Conservation (phyloP, 2,113 vertebrate genomes). For the Acinonyx jubatus region DNA sequence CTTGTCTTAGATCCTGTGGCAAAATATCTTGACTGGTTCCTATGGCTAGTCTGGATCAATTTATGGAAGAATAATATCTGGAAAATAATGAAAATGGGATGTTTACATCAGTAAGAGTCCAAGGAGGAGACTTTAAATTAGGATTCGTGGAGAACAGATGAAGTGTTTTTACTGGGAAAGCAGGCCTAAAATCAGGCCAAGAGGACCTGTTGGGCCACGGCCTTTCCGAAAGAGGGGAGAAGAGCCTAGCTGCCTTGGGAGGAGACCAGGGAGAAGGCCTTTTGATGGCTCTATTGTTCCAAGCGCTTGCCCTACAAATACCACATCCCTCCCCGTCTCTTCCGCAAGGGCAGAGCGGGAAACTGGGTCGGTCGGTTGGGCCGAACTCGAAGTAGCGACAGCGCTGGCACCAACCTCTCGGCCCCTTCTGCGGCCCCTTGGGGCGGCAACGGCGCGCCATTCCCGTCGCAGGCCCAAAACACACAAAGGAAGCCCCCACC, state of each 20-base stretch:
- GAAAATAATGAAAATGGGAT: background rate
- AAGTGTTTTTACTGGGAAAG: background rate
- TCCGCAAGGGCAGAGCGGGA: background rate
- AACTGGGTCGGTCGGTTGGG: background rate
- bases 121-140: background rate
- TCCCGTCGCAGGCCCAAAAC: background rate
- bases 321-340: background rate
- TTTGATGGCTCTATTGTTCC: constrained; percentile 51
- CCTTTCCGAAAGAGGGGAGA: background rate
- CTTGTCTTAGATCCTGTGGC: background rate
- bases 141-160: background rate
- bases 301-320: background rate
- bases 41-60: constrained; percentile 11
- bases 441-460: background rate
- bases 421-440: background rate
- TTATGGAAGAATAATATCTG: background rate
- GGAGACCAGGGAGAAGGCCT: background rate
- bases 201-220: background rate
- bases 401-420: background rate
- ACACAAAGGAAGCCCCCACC: constrained; percentile 59
- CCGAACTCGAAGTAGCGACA: background rate
- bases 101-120: constrained; percentile 12
- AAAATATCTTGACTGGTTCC: background rate
- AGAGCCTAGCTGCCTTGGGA: background rate
- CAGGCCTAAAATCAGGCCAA: background rate